Evolutionary conservation across 2,888 invertebrate genomes (phyloP), one percentile per base, ranked within the genome.

Genomic region (Folsomia candida): DNA sequence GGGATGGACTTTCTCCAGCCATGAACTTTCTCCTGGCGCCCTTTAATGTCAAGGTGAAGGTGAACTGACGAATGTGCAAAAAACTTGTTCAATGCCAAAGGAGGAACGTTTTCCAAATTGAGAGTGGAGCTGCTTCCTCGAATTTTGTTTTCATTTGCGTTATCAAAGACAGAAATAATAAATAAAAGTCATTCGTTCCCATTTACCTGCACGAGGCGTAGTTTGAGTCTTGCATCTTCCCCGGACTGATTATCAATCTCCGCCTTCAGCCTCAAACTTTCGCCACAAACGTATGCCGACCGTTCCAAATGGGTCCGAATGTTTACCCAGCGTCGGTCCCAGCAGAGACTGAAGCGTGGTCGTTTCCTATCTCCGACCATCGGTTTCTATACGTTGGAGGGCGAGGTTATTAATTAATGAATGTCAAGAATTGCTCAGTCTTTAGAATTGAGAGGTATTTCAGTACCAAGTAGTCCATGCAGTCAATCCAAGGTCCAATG

Each of bases 401-500:
- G 37, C 6, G 14, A 37, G 37, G 37, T 37, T 14, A 37, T 14
- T 9, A 37, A 9, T 37, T 37, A 4, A 37, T 37, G 4, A 37
- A n/a, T n/a, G n/a, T n/a, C n/a, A n/a, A n/a, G n/a, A n/a, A n/a
- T n/a, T n/a, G n/a, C n/a, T n/a, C n/a, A n/a, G n/a, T 37, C 37
- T 37, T 37, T 37, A 37, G 14, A 37, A 4, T n/a, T n/a, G n/a
- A n/a, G n/a, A 37, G 20, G 25, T 11, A 22, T 20, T 9, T 2
- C 80, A 85, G 85, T 82, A 90, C 90, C 85, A 91, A 83, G 82
- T 90, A 90, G 76, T 91, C 91, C 90, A 90, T 90, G 82, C 90
- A 90, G 83, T 91, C 91, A 79, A 90, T 89, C 81, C 90, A 89
- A 18, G 91, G 91, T 1, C 90, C 91, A 78, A 91, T 89, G 60